phyloP scores from a whole-genome alignment of 2,888 invertebrate genomes.

The Metacarcinus magister region DNA sequence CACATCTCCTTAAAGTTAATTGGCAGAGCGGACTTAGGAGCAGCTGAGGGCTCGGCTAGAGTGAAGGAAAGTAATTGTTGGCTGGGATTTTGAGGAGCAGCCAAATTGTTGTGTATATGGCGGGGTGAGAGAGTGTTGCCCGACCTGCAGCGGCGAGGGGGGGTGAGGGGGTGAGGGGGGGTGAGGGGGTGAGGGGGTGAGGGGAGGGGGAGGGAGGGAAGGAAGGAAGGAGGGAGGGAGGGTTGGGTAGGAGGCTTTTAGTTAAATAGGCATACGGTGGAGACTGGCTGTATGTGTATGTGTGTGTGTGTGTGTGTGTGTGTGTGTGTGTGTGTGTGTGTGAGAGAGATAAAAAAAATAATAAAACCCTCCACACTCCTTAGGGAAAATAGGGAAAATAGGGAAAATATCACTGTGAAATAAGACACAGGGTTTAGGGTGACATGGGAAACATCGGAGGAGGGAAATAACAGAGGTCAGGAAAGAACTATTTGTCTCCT shows the following conservation, averaged over 20 bases:
- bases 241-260: neutral
- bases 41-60: constrained; percentile 7
- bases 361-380: neutral
- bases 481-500: neutral
- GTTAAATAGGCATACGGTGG: neutral
- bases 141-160: neutral
- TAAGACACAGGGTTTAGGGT: neutral
- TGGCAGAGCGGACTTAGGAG: neutral
- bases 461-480: too few relatives aligned
- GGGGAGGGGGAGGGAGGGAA: neutral
- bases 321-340: neutral
- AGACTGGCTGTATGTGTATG: neutral
- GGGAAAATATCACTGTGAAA: neutral
- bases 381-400: too few relatives aligned
- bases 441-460: neutral
- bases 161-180: neutral
- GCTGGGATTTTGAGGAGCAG: constrained; percentile 15
- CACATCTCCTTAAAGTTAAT: constrained; percentile 1
- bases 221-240: neutral
- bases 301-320: neutral
- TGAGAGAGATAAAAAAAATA: neutral
- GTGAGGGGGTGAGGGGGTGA: neutral
- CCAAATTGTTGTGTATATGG: constrained; percentile 36
- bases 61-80: constrained; percentile 15
- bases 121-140: neutral